phyloP scores from a whole-genome alignment of 2,797 vertebrate species.

The Nannoperca australis region DNA sequence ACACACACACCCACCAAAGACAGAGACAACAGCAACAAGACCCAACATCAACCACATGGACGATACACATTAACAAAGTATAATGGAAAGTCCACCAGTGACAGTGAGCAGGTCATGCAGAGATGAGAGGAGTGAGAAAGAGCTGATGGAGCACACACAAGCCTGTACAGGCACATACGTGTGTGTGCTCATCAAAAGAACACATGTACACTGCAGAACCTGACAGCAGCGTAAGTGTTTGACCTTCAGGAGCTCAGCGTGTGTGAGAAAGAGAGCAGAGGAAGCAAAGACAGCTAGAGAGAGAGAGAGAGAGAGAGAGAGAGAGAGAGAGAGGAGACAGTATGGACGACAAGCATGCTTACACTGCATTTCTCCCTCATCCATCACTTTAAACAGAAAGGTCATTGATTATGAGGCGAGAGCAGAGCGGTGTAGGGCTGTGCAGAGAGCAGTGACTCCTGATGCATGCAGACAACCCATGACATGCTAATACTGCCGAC shows the following conservation, averaged over 20 bases:
- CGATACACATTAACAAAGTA: constrained; percentile 43
- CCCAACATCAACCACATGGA: constrained; percentile 73
- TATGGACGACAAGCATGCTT: constrained; percentile 71
- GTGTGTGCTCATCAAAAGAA: constrained; percentile 34
- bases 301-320: constrained; percentile 15
- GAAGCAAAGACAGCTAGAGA: constrained; percentile 40
- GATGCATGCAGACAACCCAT: constrained; percentile 63
- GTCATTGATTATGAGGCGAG: constrained; percentile 79
- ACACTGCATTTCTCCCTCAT: constrained; percentile 77
- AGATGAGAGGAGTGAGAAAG: constrained; percentile 4
- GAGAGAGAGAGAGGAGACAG: constrained; percentile 40
- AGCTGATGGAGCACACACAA: constrained; percentile 54
- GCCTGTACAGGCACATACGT: constrained; percentile 25
- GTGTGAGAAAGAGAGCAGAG: constrained; percentile 55
- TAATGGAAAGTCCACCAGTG: constrained; percentile 46
- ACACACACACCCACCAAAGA: constrained; percentile 74
- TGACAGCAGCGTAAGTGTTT: constrained; percentile 55
- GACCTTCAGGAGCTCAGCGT: constrained; percentile 72
- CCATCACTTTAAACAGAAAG: constrained; percentile 82
- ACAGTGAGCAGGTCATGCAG: constrained; percentile 38
- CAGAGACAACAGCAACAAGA: constrained; percentile 70
- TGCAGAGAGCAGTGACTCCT: constrained; percentile 54
- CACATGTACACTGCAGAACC: constrained; percentile 49
- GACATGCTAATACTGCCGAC: constrained; percentile 65
- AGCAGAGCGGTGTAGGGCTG: constrained; percentile 49